phyloP scores from a whole-genome alignment of 2,888 invertebrate genomes.

The Chloromyia formosa region DNA sequence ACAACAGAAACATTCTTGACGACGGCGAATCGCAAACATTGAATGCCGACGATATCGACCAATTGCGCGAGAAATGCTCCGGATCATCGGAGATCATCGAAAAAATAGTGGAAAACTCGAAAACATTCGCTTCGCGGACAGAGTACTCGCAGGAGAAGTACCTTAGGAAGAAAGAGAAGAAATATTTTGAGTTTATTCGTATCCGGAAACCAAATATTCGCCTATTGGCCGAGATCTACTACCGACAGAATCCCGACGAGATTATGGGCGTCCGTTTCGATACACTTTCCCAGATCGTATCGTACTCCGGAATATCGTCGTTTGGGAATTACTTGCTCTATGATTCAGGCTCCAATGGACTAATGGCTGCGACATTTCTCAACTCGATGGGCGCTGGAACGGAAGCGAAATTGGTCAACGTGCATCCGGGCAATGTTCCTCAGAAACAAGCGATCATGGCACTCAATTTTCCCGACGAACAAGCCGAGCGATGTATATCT shows the following conservation, averaged over 20 bases:
- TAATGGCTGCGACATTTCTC: constrained; percentile 83
- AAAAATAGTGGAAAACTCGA: constrained; percentile 88
- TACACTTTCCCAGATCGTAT: constrained; percentile 87
- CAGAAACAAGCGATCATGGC: constrained; percentile 81
- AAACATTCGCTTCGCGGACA: constrained; percentile 89
- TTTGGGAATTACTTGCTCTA: constrained; percentile 83
- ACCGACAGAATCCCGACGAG: constrained; percentile 78
- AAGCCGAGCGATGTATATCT: constrained; percentile 74
- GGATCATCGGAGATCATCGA: constrained; percentile 86
- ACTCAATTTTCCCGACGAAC: constrained; percentile 80
- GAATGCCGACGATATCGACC: constrained; percentile 82
- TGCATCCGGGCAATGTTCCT: constrained; percentile 83
- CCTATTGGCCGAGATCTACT: constrained; percentile 85
- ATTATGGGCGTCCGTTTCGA: constrained; percentile 84
- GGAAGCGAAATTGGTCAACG: constrained; percentile 73
- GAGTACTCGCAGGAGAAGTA: constrained; percentile 95
- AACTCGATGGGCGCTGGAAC: constrained; percentile 77
- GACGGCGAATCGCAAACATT: constrained; percentile 79
- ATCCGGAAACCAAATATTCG: constrained; percentile 83
- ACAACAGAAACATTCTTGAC: constrained; percentile 86
- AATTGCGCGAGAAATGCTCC: constrained; percentile 77
- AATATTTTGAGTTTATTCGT: constrained; percentile 86
- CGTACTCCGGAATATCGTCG: constrained; percentile 81
- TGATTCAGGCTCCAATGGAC: constrained; percentile 88
- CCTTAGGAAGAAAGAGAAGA: constrained; percentile 92